Percentiles rank a stretch among this genome's conserved stretches.
phyloP scores from a whole-genome alignment of 2,113 vertebrate genomes.

The Vicugna pacos region DNA sequence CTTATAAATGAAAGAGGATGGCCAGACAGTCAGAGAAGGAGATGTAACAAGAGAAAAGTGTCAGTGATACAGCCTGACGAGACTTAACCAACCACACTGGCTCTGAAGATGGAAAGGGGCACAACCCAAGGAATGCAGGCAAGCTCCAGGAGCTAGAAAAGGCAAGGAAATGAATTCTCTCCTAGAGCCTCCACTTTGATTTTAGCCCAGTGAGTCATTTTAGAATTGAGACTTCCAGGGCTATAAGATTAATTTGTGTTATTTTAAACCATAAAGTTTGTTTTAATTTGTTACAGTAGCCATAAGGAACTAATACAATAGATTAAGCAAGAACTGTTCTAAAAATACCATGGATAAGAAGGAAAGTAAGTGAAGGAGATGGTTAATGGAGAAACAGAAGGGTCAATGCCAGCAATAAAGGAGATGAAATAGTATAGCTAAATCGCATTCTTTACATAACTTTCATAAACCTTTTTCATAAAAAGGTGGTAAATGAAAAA shows the following conservation, averaged over 20 bases:
- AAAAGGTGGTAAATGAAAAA: not conserved
- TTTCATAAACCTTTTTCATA: not conserved
- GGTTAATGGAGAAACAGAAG: not conserved
- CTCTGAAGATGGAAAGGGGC: not conserved
- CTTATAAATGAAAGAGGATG: not conserved
- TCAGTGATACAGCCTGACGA: not conserved
- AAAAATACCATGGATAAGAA: not conserved
- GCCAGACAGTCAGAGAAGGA: not conserved
- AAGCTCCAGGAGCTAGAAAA: not conserved
- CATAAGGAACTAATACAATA: not conserved
- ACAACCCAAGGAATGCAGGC: not conserved
- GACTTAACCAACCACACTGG: not conserved
- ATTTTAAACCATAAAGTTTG: constrained; percentile 24
- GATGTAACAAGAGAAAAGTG: not conserved
- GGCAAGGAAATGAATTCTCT: not conserved
- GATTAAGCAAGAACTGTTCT: not conserved
- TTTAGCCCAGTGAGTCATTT: not conserved
- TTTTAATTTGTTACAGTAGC: constrained; percentile 1
- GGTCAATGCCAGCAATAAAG: not conserved
- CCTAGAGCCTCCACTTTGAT: not conserved
- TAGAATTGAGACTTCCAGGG: not conserved
- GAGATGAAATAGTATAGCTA: not conserved
- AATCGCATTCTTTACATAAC: not conserved
- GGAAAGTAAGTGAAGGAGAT: not conserved
- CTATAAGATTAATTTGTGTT: not conserved